A percentile compares a stretch with the other conserved stretches of the same genome.
phyloP scores from a whole-genome alignment of 2,888 invertebrate species.

The Chironomus riparius region DNA sequence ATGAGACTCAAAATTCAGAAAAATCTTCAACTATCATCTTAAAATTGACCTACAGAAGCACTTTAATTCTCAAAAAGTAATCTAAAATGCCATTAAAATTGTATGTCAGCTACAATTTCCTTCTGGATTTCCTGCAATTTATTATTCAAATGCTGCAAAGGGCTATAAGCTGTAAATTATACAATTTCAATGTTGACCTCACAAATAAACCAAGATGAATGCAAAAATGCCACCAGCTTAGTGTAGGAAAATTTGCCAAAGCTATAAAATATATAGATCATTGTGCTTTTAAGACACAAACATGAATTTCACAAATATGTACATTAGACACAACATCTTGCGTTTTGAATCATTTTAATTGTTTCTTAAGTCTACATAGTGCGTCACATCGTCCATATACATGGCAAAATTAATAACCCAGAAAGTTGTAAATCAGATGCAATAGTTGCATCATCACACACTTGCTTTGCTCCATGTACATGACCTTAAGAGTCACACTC shows the following conservation, averaged over 20 bases:
- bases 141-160: too few relatives aligned
- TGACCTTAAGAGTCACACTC: neutral
- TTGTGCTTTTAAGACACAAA: neutral
- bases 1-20: too few relatives aligned
- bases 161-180: too few relatives aligned
- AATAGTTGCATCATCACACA: neutral
- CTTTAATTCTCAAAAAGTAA: too few relatives aligned
- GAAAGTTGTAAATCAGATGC: conserved; percentile 4
- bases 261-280: neutral
- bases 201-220: too few relatives aligned
- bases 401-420: conserved; percentile 8
- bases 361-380: neutral
- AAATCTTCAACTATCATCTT: too few relatives aligned
- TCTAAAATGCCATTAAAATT: too few relatives aligned
- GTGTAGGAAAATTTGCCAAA: neutral
- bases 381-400: neutral
- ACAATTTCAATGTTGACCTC: too few relatives aligned
- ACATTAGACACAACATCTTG: neutral
- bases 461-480: neutral
- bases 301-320: neutral
- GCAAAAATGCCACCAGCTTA: too few relatives aligned
- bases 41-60: too few relatives aligned
- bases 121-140: too few relatives aligned
- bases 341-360: neutral
- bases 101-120: too few relatives aligned